These are phyloP conservation scores for Aporophyla lueneburgensis DNA, from an alignment of 2,888 invertebrate genomes.

Conservation along the genomic window DNA sequence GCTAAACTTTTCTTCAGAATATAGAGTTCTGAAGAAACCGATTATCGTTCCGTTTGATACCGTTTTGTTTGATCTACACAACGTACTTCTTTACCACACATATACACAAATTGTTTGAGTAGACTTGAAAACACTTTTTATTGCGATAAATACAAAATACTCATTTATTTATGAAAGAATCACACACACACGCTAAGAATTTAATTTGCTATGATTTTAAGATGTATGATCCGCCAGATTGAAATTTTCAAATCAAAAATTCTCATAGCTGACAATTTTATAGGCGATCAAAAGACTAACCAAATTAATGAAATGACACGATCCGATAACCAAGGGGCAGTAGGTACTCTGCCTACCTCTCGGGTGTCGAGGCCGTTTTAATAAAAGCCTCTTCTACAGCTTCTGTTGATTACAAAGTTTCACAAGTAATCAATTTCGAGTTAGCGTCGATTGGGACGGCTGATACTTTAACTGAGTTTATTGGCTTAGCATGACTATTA, in stretches of 20 bases:
- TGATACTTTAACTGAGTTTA: constrained; percentile 63
- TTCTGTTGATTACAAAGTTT: constrained; percentile 67
- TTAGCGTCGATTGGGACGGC: constrained; percentile 60
- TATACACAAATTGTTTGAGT: not conserved
- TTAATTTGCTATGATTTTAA: too few species aligned
- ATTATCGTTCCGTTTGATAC: constrained; percentile 37
- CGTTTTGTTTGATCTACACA: constrained; percentile 33
- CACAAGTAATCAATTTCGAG: constrained; percentile 67
- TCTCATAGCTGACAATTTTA: constrained; percentile 7
- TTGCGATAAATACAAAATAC: not conserved
- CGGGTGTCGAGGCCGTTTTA: constrained; percentile 46
- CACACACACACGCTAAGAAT: not conserved
- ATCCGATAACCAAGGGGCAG: constrained; percentile 55
- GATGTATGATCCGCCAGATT: not conserved
- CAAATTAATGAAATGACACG: constrained; percentile 60
- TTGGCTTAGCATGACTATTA: constrained; percentile 62
- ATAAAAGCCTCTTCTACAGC: constrained; percentile 55
- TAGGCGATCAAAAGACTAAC: constrained; percentile 35
- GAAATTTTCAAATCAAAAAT: not conserved
- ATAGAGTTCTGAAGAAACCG: constrained; percentile 21
- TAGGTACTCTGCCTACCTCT: not conserved
- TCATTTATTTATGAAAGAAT: not conserved
- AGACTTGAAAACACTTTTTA: not conserved
- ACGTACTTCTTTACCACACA: constrained; percentile 3
- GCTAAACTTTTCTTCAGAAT: constrained; percentile 36